Evolutionary conservation across 2,797 vertebrate species (phyloP).

Genomic region (Harpagifer antarcticus): DNA sequence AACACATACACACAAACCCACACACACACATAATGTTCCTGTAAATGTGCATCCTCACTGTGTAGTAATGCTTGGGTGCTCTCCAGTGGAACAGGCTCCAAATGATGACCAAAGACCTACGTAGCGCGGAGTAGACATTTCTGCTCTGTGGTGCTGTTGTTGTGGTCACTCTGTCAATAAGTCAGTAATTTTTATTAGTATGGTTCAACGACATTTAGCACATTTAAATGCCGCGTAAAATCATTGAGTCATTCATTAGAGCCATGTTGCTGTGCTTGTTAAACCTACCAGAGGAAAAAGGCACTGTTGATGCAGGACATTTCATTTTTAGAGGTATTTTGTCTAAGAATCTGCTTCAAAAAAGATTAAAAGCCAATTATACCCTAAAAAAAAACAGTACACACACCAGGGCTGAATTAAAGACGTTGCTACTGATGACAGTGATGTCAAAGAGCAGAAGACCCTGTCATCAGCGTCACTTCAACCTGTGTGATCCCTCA

Average conservation of each 20-base stretch:
- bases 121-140: conserved; percentile 49
- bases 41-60: conserved; percentile 74
- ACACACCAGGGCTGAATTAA: conserved; percentile 1
- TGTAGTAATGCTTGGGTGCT: conserved; percentile 76
- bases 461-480: conserved; percentile 67
- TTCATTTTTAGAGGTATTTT: background rate
- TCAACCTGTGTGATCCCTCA: conserved; percentile 62
- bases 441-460: conserved; percentile 57
- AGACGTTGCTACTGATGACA: conserved; percentile 41
- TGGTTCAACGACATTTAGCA: conserved; percentile 63
- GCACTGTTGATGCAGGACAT: background rate
- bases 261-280: conserved; percentile 41
- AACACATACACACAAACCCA: conserved; percentile 25
- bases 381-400: background rate
- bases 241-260: conserved; percentile 52
- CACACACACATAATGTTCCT: conserved; percentile 41
- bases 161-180: conserved; percentile 57
- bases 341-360: background rate
- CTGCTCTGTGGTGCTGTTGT: conserved; percentile 54
- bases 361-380: background rate
- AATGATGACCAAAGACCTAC: conserved; percentile 76
- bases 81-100: conserved; percentile 74
- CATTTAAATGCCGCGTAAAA: conserved; percentile 49
- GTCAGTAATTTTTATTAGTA: conserved; percentile 66
- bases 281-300: conserved; percentile 16